Conservation (phyloP, 2,888 invertebrate species). For the Dolichomitus sp. region DNA sequence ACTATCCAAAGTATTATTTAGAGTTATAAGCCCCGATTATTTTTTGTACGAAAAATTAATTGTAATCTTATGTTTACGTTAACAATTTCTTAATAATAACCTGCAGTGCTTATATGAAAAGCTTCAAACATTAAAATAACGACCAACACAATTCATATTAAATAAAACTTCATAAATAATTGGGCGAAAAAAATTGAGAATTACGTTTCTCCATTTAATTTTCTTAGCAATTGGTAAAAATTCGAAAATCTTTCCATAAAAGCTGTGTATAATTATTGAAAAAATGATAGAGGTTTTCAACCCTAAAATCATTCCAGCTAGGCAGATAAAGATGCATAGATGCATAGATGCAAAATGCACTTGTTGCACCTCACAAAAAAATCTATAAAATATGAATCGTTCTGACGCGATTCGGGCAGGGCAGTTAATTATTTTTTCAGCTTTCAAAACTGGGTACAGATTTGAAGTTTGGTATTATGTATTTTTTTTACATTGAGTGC, state of each 20-base stretch:
- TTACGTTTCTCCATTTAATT: no score
- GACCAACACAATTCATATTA: background rate
- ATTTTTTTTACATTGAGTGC: slow-evolving; percentile 39
- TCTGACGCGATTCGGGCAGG: slow-evolving; percentile 40
- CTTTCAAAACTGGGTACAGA: background rate
- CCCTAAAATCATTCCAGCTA: background rate
- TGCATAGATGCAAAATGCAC: no score
- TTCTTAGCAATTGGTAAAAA: no score
- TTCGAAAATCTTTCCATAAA: no score
- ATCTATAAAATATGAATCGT: slow-evolving; percentile 9
- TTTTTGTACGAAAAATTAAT: no score
- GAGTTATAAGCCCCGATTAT: no score
- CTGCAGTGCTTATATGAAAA: background rate
- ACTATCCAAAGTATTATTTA: background rate
- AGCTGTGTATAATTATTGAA: no score
- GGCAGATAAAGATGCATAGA: background rate
- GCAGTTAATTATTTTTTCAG: background rate
- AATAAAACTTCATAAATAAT: no score
- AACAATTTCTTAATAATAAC: no score
- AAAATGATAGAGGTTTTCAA: background rate
- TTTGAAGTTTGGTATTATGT: background rate
- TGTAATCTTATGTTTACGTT: no score
- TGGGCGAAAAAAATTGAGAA: no score
- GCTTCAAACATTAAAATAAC: background rate
- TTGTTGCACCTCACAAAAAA: background rate